These are phyloP conservation scores for Coleophora flavipennella DNA, from an alignment of 2,888 invertebrate genomes.

Conservation along the genomic window DNA sequence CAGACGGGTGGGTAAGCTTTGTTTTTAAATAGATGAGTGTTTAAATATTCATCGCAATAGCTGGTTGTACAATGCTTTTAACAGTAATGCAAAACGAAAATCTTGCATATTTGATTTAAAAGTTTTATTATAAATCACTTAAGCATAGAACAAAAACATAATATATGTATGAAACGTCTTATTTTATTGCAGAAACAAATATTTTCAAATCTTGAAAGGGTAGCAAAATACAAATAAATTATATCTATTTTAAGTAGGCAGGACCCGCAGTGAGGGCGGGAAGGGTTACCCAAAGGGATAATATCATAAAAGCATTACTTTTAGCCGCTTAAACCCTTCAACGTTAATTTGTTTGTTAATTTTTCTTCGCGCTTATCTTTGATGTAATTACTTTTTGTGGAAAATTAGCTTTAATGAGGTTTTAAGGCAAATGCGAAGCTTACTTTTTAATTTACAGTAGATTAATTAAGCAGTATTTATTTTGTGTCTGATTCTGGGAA, in stretches of 20 bases:
- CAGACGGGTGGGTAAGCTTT: no score
- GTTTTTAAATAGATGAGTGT: no score
- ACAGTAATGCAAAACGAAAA: no score
- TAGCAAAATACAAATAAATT: constrained; percentile 20
- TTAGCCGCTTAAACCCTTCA: constrained; percentile 48
- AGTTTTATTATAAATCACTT: not conserved
- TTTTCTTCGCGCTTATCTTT: constrained; percentile 38
- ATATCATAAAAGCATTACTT: constrained; percentile 55
- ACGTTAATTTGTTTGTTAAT: constrained; percentile 61
- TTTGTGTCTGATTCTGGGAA: no score
- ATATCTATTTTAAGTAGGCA: constrained; percentile 29
- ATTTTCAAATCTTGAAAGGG: constrained; percentile 3
- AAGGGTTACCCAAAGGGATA: constrained; percentile 31
- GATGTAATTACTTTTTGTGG: constrained; percentile 29
- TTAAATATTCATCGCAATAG: no score
- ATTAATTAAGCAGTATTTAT: no score
- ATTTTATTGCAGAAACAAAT: not conserved
- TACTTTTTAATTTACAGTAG: not conserved
- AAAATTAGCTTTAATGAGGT: constrained; percentile 25
- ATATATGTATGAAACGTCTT: not conserved
- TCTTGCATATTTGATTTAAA: no score
- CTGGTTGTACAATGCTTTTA: no score
- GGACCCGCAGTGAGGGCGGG: constrained; percentile 8
- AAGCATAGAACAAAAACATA: no score
- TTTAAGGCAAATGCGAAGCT: constrained; percentile 7